A percentile compares a stretch with the other conserved stretches of the same genome.
These are phyloP conservation scores for Drosophila birchii DNA, from an alignment of 2,888 invertebrate species.

Conservation along the genomic window DNA sequence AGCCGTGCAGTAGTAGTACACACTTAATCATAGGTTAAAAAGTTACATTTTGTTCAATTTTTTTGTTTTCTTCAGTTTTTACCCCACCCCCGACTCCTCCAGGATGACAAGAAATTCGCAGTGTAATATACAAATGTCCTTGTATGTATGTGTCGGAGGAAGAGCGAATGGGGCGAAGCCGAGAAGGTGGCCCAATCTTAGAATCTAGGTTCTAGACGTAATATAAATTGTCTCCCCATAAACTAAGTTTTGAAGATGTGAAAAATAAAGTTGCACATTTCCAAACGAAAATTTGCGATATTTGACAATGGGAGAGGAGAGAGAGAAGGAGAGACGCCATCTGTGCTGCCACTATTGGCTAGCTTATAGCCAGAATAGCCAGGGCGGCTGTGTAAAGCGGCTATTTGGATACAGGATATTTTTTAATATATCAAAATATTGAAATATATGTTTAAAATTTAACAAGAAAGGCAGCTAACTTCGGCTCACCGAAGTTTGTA, in stretches of 20 bases:
- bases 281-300: slow-evolving; percentile 1
- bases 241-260: slow-evolving; percentile 14
- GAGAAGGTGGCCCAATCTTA: neutral
- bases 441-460: no score
- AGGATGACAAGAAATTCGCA: neutral
- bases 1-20: neutral
- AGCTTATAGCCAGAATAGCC: neutral
- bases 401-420: no score
- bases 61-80: neutral
- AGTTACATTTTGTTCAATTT: neutral
- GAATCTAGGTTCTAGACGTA: slow-evolving; percentile 6
- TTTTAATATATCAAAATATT: no score
- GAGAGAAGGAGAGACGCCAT: slow-evolving; percentile 15
- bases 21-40: slow-evolving; percentile 10
- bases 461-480: no score
- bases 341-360: slow-evolving; percentile 5
- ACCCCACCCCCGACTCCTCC: neutral
- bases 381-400: no score
- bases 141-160: slow-evolving; percentile 13
- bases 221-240: neutral
- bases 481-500: no score
- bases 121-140: slow-evolving; percentile 18
- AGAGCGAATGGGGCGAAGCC: neutral
- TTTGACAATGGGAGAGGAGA: neutral
- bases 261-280: slow-evolving; percentile 12